Evolutionary conservation across 2,113 vertebrate species (phyloP).

Genomic region (Kryptolebias marmoratus): DNA sequence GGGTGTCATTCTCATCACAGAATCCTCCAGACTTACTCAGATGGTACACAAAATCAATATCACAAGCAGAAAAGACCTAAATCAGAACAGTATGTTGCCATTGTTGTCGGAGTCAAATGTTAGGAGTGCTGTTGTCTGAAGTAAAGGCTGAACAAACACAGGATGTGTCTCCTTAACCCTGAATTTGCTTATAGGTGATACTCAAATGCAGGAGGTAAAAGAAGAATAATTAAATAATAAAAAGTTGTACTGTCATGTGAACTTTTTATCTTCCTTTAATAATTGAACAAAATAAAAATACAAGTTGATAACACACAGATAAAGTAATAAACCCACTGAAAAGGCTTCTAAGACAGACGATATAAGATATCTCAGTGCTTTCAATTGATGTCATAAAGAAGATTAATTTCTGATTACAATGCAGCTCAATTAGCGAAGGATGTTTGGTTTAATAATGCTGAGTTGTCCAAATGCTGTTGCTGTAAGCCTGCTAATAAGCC

Average conservation of each 20-base stretch:
- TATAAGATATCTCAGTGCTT: neutral
- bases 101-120: conserved; percentile 16
- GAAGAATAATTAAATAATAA: too few species aligned
- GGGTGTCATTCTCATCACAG: conserved; percentile 51
- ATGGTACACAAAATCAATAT: conserved; percentile 61
- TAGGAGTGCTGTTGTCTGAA: conserved; percentile 28
- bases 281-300: too few species aligned
- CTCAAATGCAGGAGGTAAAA: too few species aligned
- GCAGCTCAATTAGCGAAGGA: neutral
- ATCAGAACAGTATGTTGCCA: conserved; percentile 31
- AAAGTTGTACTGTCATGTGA: too few species aligned
- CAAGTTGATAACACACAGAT: too few species aligned
- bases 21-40: conserved; percentile 35
- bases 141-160: conserved; percentile 22
- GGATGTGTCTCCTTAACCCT: neutral
- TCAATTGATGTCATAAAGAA: neutral
- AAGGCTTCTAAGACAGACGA: too few species aligned
- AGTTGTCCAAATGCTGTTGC: too few species aligned
- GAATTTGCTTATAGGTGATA: too few species aligned
- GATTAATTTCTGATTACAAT: neutral
- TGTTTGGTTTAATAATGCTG: neutral
- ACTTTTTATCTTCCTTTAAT: too few species aligned
- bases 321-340: too few species aligned
- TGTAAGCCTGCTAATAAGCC: too few species aligned
- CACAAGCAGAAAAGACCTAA: conserved; percentile 35